Percentiles rank a stretch among this genome's conserved stretches.
Conservation (phyloP, 2,888 invertebrate genomes). For the Cactoblastis cactorum region DNA sequence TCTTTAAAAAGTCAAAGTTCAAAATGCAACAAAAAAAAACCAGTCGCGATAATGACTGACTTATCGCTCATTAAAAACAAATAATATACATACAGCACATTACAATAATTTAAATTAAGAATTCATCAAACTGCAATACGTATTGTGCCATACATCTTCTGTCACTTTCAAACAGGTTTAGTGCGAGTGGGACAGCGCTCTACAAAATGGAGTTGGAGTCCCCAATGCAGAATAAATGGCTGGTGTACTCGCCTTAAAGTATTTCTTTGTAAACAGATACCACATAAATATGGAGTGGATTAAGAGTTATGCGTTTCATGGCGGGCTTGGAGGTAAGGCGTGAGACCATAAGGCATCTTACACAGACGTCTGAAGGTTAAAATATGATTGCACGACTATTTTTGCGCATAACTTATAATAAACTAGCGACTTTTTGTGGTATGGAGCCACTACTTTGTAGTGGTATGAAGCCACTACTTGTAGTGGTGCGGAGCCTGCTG, state of each 20-base stretch:
- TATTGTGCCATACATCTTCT: too few relatives aligned
- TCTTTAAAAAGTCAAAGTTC: too few relatives aligned
- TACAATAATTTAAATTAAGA: too few relatives aligned
- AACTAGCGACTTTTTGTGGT: too few relatives aligned
- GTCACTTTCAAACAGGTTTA: neutral
- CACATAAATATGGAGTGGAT: slow-evolving; percentile 11
- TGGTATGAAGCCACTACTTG: too few relatives aligned
- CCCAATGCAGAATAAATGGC: slow-evolving; percentile 2
- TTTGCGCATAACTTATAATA: neutral
- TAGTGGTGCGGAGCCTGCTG: too few relatives aligned
- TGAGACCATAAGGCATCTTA: neutral
- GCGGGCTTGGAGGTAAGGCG: slow-evolving; percentile 1
- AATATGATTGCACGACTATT: neutral
- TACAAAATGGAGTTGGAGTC: neutral
- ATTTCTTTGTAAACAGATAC: slow-evolving; percentile 14
- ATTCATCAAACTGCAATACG: too few relatives aligned
- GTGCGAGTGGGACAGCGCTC: neutral
- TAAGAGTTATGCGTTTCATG: slow-evolving; percentile 10
- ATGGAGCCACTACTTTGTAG: too few relatives aligned
- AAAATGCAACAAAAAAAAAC: too few relatives aligned
- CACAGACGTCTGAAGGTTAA: neutral
- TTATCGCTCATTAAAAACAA: too few relatives aligned
- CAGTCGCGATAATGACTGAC: too few relatives aligned
- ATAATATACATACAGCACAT: too few relatives aligned
- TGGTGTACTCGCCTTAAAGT: neutral